These are phyloP conservation scores for Cydia fagiglandana DNA, from an alignment of 1,140 invertebrate species.

Conservation along the genomic window DNA sequence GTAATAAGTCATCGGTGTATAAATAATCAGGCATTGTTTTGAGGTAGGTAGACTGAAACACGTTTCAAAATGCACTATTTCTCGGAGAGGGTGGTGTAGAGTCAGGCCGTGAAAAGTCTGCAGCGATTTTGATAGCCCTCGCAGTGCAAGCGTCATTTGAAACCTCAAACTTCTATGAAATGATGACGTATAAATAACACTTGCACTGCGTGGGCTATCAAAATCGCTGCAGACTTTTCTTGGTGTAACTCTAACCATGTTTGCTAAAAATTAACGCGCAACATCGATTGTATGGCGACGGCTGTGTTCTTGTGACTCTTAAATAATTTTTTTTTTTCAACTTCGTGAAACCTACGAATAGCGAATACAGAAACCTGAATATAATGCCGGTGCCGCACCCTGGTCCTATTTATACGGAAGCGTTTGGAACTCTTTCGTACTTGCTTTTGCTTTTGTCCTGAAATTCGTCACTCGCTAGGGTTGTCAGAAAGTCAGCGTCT, in stretches of 20 bases:
- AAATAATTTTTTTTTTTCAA: not conserved
- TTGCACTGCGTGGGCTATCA: too few relatives aligned
- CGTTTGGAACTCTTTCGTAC: constrained; percentile 20
- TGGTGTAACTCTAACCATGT: too few relatives aligned
- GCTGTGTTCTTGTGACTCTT: not conserved
- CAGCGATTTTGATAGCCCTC: too few relatives aligned
- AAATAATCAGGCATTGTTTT: not conserved
- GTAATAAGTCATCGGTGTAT: constrained; percentile 1
- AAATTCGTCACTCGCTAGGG: constrained; percentile 7
- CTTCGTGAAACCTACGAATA: not conserved
- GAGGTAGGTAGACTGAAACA: not conserved
- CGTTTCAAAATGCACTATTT: not conserved
- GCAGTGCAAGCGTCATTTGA: too few relatives aligned
- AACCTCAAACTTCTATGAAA: too few relatives aligned
- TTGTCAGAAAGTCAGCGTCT: not conserved
- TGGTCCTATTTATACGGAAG: constrained; percentile 24
- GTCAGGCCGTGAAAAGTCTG: too few relatives aligned
- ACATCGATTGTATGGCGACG: too few relatives aligned
- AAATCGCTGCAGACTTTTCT: too few relatives aligned
- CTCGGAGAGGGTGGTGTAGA: not conserved
- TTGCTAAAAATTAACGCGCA: too few relatives aligned
- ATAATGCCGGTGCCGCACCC: not conserved
- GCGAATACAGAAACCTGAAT: not conserved
- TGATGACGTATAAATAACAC: too few relatives aligned
- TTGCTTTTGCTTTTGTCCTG: constrained; percentile 1